Base-by-base conservation (phyloP, 2,888 invertebrate genomes). In the Orgyia antiqua region DNA sequence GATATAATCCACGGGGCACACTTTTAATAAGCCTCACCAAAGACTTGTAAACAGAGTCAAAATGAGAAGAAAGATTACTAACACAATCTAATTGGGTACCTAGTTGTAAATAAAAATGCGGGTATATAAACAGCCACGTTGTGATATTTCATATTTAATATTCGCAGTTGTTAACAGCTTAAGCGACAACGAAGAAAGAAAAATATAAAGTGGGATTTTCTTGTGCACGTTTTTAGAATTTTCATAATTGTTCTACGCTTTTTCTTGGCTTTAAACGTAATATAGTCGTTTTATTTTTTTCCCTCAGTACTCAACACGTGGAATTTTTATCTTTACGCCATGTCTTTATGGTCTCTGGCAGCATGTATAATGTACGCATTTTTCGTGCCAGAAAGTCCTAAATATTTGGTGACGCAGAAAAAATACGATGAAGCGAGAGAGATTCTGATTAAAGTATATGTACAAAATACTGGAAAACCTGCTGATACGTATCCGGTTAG, bases 341-440 rank as follows among this genome's bases (percentile, higher is more conserved):
- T 71, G 63, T 71, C 78, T 1, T 31, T 73, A 13, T 79, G 74
- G 68, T 58, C 75, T 0, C 34, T 80, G 0, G 21, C 41, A 1
- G 63, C 71, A 1, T 58, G 50, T 15, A 9, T 74, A 1, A 48
- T 77, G 17, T 79, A 77, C 52, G 35, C 25, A 2, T 29, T 56
- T 2, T 50, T 66, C 12, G 36, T 79, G 10, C 79, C 80, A 0
- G 80, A 80, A 26, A 80, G 80, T 30, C 80, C 80, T 0, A 77
- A 75, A 40, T 80, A 62, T 50, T 61, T 75, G 35, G 50, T 79
- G 29, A 65, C 70, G 1, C 71, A 75, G 42, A 59, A 62, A 15
- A 66, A 61, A 33, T 78, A 66, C 36, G 63, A 67, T 3, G 71
- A 74, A 46, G 78, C 79, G 0, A 62, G 77, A 21, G 49, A 58